A percentile compares a stretch with the other conserved stretches of the same genome.
Conservation (phyloP, 2,797 vertebrate genomes). For the Sylvilagus floridanus region DNA sequence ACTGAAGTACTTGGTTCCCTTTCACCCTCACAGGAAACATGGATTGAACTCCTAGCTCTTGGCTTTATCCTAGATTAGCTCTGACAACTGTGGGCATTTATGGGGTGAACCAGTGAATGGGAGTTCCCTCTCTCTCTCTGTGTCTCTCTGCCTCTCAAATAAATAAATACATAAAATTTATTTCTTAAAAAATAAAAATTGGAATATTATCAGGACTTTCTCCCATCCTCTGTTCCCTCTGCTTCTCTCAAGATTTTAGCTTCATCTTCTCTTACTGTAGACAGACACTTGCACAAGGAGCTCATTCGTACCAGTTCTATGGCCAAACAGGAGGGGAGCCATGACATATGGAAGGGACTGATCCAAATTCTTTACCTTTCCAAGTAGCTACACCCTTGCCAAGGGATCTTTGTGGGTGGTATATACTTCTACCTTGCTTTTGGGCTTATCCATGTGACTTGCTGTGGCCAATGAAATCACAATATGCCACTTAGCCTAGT, state of each 20-base stretch:
- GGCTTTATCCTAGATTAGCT: too few relatives aligned
- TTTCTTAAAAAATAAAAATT: background rate
- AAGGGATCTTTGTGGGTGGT: background rate
- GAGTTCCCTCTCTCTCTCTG: too few relatives aligned
- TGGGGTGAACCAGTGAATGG: too few relatives aligned
- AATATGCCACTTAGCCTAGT: background rate
- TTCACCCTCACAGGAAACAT: too few relatives aligned
- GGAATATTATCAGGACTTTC: background rate
- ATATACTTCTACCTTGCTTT: background rate
- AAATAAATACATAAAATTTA: too few relatives aligned
- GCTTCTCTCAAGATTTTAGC: background rate
- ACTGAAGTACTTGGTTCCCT: too few relatives aligned
- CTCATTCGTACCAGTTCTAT: background rate
- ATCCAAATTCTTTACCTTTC: background rate
- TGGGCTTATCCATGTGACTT: background rate
- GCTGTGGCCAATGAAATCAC: background rate
- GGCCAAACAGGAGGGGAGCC: background rate
- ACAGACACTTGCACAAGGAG: background rate
- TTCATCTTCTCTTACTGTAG: background rate
- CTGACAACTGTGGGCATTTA: too few relatives aligned
- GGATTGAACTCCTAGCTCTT: too few relatives aligned
- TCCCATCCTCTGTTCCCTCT: background rate
- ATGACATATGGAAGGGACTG: background rate
- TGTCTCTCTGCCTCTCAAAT: too few relatives aligned
- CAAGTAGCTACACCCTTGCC: background rate